phyloP scores from a whole-genome alignment of 1,140 invertebrate species.

The Leptonema lineaticorne region DNA sequence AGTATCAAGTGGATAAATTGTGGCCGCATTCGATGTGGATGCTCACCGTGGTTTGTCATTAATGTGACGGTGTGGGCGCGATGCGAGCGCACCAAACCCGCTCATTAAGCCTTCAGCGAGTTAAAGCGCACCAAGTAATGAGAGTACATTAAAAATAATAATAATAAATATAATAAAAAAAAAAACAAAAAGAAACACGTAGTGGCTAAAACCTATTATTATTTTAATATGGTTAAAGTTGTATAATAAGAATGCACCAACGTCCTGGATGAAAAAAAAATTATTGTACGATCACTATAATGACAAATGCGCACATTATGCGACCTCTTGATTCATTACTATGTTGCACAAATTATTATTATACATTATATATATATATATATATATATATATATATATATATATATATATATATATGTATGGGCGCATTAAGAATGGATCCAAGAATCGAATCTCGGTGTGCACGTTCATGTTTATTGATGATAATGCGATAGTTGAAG shows the following conservation, averaged over 20 bases:
- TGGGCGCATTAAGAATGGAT: background rate
- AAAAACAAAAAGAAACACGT: background rate
- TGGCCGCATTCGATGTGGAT: constrained; percentile 13
- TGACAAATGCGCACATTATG: background rate
- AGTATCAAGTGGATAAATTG: constrained; percentile 6
- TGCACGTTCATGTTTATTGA: too few relatives aligned
- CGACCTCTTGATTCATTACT: too few relatives aligned
- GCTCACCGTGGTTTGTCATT: too few relatives aligned
- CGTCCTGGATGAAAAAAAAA: background rate
- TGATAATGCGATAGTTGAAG: too few relatives aligned
- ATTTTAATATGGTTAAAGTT: constrained; percentile 3
- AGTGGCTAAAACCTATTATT: background rate
- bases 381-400: background rate
- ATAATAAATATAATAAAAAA: too few relatives aligned
- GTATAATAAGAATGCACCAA: background rate
- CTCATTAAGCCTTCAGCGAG: constrained; percentile 30
- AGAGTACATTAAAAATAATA: background rate
- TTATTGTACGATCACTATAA: background rate
- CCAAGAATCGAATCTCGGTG: too few relatives aligned
- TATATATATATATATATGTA: background rate
- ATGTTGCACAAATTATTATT: too few relatives aligned
- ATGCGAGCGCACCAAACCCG: constrained; percentile 19
- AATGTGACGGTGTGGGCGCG: constrained; percentile 25
- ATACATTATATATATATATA: too few relatives aligned
- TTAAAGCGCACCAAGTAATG: constrained; percentile 5